Evolutionary conservation across 2,888 invertebrate genomes (phyloP).

Genomic region (Polyommatus iphigenia): DNA sequence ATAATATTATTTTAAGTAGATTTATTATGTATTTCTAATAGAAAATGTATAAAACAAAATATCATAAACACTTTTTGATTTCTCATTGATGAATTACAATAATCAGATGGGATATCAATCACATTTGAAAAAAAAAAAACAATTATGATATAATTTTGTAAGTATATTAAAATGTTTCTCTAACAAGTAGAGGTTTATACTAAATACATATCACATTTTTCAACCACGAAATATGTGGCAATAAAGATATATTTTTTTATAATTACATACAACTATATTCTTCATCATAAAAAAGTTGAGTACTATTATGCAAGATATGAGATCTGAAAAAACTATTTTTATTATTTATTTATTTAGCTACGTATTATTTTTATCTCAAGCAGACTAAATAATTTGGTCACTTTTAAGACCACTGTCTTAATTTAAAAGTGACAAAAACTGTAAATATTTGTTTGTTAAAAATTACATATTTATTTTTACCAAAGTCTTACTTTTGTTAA

Average conservation of each 20-base stretch:
- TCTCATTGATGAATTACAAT: not conserved
- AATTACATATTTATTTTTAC: too few relatives aligned
- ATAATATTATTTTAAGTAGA: not conserved
- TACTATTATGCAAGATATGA: slow-evolving; percentile 1
- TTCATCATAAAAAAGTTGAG: not conserved
- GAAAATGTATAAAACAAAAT: not conserved
- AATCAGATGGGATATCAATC: not conserved
- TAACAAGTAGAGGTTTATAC: not conserved
- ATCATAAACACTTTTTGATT: not conserved
- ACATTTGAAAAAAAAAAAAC: not conserved
- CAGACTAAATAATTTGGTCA: too few relatives aligned
- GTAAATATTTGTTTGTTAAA: too few relatives aligned
- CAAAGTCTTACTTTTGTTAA: too few relatives aligned
- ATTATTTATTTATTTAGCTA: not conserved
- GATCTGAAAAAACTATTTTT: not conserved
- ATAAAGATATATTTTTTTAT: not conserved
- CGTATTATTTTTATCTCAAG: not conserved
- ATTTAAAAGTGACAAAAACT: too few relatives aligned
- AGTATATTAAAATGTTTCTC: not conserved
- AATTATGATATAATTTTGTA: not conserved
- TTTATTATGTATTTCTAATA: slow-evolving; percentile 5
- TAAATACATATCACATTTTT: slow-evolving; percentile 23
- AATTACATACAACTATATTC: not conserved
- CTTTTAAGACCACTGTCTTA: too few relatives aligned
- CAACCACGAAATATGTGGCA: slow-evolving; percentile 4